Evolutionary conservation across 2,888 invertebrate species (phyloP).

Genomic region (Coecobrya sp.): DNA sequence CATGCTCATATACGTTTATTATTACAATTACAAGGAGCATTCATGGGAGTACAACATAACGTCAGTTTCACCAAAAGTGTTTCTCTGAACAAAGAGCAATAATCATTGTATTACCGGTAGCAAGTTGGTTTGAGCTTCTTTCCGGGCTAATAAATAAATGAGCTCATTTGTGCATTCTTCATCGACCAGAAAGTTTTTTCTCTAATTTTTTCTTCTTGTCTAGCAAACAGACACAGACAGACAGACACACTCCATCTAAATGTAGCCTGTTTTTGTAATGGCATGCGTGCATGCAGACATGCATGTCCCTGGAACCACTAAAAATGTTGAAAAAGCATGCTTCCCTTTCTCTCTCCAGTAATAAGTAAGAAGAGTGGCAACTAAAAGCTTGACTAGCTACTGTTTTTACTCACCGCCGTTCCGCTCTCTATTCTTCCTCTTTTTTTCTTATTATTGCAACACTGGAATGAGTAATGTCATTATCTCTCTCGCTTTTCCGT

Average conservation of each 20-base stretch:
- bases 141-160: constrained; percentile 82
- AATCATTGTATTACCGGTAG: constrained; percentile 61
- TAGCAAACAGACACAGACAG: constrained; percentile 17
- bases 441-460: constrained; percentile 47
- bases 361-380: constrained; percentile 37
- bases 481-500: constrained; percentile 62
- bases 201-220: constrained; percentile 39
- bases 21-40: neutral
- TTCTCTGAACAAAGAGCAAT: constrained; percentile 6
- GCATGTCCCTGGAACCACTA: constrained; percentile 62
- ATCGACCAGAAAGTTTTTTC: constrained; percentile 70
- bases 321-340: constrained; percentile 39
- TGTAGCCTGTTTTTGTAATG: constrained; percentile 56
- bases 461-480: constrained; percentile 73
- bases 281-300: constrained; percentile 69
- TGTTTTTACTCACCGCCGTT: constrained; percentile 22
- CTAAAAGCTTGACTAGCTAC: constrained; percentile 50
- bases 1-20: neutral
- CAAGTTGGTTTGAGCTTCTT: constrained; percentile 69
- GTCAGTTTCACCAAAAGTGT: constrained; percentile 27
- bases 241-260: constrained; percentile 27
- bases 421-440: constrained; percentile 15
- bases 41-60: constrained; percentile 9
- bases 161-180: constrained; percentile 83
- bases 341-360: neutral